Conservation (phyloP, 2,888 invertebrate species). For the Automeris io region DNA sequence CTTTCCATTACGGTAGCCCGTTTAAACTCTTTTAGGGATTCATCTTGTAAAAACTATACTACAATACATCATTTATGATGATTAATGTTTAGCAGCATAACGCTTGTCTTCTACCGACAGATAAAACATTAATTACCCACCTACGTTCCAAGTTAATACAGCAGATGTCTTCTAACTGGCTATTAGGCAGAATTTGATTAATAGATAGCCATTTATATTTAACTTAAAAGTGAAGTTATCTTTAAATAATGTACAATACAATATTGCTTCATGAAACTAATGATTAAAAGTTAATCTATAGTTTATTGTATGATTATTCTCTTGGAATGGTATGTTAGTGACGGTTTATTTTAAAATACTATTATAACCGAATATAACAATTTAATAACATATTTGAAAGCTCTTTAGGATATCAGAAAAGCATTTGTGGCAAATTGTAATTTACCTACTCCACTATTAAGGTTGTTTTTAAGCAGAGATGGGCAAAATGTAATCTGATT, state of each 20-base stretch:
- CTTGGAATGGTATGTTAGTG: neutral
- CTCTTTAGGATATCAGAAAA: no score
- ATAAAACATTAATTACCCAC: conserved; percentile 42
- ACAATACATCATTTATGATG: conserved; percentile 29
- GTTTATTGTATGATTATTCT: neutral
- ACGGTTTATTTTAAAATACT: neutral
- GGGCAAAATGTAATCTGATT: no score
- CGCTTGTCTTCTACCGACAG: conserved; percentile 36
- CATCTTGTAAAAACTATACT: conserved; percentile 12
- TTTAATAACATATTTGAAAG: no score
- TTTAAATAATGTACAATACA: neutral
- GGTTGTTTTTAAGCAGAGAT: no score
- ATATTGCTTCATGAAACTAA: neutral
- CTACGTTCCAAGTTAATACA: conserved; percentile 20
- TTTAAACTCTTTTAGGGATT: neutral
- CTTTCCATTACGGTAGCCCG: conserved; percentile 2
- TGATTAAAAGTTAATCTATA: neutral
- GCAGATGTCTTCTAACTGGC: conserved; percentile 32
- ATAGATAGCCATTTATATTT: conserved; percentile 26
- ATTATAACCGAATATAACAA: neutral
- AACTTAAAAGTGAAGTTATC: conserved; percentile 5
- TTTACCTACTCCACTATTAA: no score
- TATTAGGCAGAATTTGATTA: conserved; percentile 24
- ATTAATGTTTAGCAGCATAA: conserved; percentile 33
- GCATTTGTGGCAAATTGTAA: no score